Conservation (phyloP, 2,888 invertebrate genomes). For the Drosophila koepferae region DNA sequence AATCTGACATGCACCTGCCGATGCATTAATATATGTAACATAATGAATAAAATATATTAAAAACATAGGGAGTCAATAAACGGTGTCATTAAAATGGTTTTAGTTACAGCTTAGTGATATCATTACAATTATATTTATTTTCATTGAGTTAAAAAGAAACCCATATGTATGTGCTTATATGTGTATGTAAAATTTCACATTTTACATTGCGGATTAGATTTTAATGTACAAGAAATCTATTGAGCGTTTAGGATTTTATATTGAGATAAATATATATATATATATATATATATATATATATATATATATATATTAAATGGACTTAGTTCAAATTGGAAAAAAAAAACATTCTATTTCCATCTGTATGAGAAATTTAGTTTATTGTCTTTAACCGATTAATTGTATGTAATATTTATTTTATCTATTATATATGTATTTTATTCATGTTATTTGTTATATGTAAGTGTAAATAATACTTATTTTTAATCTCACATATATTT, state of each 20-base stretch:
- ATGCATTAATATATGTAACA: too few species aligned
- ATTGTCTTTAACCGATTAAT: conserved; percentile 20
- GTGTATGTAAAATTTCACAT: too few species aligned
- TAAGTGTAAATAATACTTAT: conserved; percentile 17
- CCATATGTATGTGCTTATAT: too few species aligned
- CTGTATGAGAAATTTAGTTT: background rate
- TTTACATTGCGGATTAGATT: too few species aligned
- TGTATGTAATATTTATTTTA: conserved; percentile 21
- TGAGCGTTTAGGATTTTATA: background rate
- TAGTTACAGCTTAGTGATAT: too few species aligned
- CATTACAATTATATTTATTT: too few species aligned
- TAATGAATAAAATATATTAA: too few species aligned
- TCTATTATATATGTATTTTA: conserved; percentile 3
- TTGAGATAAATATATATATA: background rate
- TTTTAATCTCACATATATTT: conserved; percentile 59
- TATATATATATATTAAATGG: background rate
- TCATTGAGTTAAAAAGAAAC: too few species aligned
- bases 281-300: background rate
- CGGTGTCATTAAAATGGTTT: too few species aligned
- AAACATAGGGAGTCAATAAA: too few species aligned
- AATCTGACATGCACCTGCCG: too few species aligned
- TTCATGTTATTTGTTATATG: conserved; percentile 10
- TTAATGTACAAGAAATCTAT: background rate
- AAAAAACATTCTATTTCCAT: background rate
- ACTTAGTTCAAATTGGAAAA: background rate